Percentiles rank a stretch among this genome's conserved stretches.
phyloP scores from a whole-genome alignment of 2,113 vertebrate genomes.

The Circaetus cinerascens region DNA sequence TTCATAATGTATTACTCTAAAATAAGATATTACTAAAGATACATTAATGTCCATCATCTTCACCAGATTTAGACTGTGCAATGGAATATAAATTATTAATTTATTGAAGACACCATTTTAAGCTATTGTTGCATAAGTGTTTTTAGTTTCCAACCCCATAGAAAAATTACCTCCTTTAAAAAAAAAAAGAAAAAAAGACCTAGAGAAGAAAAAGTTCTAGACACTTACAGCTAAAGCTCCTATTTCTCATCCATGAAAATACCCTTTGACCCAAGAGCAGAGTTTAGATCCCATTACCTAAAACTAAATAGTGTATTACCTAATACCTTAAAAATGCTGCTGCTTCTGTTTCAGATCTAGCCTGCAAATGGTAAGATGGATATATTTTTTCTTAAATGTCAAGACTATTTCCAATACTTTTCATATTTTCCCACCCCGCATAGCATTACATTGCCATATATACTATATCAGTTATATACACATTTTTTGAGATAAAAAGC shows the following conservation, averaged over 20 bases:
- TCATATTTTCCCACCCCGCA: neutral
- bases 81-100: neutral
- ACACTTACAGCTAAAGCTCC: neutral
- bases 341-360: neutral
- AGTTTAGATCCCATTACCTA: neutral
- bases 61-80: neutral
- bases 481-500: neutral
- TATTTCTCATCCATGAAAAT: neutral
- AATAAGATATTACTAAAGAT: neutral
- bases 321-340: neutral
- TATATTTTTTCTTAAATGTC: neutral
- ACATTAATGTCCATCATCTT: neutral
- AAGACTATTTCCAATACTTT: neutral
- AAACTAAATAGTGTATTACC: neutral
- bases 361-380: neutral
- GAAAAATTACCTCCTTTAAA: neutral
- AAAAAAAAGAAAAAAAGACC: too few species aligned
- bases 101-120: neutral
- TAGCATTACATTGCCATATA: neutral
- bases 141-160: neutral
- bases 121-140: neutral
- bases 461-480: neutral
- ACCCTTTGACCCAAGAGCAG: neutral
- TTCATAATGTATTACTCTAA: neutral
- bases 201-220: neutral